phyloP scores from a whole-genome alignment of 2,888 invertebrate species.

The Catocala fraxini region DNA sequence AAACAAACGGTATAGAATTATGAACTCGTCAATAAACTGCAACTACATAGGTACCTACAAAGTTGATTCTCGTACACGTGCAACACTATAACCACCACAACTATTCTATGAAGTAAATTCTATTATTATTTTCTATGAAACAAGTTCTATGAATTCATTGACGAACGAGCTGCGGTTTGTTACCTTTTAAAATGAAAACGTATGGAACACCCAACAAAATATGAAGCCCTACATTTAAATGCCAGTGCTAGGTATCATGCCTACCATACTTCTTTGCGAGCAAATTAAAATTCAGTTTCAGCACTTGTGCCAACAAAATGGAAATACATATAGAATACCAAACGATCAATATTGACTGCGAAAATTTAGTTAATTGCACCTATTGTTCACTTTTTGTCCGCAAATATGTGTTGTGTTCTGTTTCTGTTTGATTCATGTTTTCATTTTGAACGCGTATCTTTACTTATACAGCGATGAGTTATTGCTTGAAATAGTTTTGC shows the following conservation, averaged over 20 bases:
- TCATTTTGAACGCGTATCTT: not conserved
- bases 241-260: not conserved
- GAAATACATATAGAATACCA: constrained; percentile 7
- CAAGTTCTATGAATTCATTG: constrained; percentile 5
- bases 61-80: no score
- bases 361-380: constrained; percentile 4
- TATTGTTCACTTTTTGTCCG: constrained; percentile 2
- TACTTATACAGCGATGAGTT: not conserved
- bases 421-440: not conserved
- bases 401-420: not conserved
- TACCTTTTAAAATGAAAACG: not conserved
- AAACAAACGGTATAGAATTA: no score
- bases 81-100: no score
- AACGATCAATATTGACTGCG: constrained; percentile 13
- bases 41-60: no score
- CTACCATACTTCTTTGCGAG: constrained; percentile 1
- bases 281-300: constrained; percentile 13
- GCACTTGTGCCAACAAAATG: constrained; percentile 13
- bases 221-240: not conserved
- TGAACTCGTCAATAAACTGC: no score
- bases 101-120: not conserved
- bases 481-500: no score
- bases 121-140: constrained; percentile 3
- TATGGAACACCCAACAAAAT: not conserved
- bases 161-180: not conserved